Conservation (phyloP, 2,797 vertebrate genomes). For the Myotis pilosus region DNA sequence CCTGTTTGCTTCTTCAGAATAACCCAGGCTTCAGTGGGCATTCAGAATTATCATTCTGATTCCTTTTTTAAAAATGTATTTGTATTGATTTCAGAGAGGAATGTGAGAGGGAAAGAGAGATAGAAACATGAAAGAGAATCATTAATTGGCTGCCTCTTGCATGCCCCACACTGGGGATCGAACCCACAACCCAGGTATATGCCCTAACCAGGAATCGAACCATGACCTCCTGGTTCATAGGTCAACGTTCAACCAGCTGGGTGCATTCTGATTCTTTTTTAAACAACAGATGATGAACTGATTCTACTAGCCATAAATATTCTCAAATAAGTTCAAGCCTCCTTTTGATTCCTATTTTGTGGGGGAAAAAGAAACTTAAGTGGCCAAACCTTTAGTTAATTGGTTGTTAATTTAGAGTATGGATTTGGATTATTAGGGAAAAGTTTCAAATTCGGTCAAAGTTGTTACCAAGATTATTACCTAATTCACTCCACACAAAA, state of each 20-base stretch:
- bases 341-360: background rate
- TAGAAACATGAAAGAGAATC: background rate
- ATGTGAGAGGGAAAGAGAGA: background rate
- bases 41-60: constrained; percentile 10
- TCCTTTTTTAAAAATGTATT: background rate
- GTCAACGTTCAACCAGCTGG: background rate
- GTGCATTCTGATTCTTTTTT: background rate
- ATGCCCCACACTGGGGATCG: background rate
- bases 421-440: background rate
- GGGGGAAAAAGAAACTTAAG: background rate
- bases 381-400: constrained; percentile 19
- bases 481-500: background rate
- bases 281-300: background rate
- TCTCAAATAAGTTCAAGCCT: background rate
- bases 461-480: constrained; percentile 39
- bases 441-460: constrained; percentile 4
- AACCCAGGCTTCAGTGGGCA: background rate
- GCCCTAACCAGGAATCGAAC: background rate
- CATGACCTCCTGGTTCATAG: background rate
- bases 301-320: constrained; percentile 15
- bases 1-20: background rate
- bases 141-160: background rate
- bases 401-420: background rate
- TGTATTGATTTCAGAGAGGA: background rate
- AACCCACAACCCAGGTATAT: background rate